Evolutionary conservation across 1,140 invertebrate species (phyloP).

Genomic region (Archegozetes longisetosus): DNA sequence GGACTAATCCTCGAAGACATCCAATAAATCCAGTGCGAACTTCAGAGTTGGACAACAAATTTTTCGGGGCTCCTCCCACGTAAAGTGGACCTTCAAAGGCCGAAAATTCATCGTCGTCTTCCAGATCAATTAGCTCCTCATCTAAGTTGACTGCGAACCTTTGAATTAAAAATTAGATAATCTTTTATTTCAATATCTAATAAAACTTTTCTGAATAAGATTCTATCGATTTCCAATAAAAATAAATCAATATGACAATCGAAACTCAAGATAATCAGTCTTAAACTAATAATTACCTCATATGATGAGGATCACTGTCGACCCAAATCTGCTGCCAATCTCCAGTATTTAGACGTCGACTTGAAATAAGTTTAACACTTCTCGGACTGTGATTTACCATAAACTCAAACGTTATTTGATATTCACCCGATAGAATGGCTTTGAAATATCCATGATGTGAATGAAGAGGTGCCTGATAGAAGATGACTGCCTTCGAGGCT

Average conservation of each 20-base stretch:
- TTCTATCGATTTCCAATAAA: too few relatives aligned
- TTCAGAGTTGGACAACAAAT: constrained; percentile 34
- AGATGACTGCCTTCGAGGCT: constrained; percentile 63
- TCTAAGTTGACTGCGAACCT: constrained; percentile 73
- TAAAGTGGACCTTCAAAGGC: constrained; percentile 83
- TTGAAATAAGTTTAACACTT: constrained; percentile 59
- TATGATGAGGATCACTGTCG: constrained; percentile 62
- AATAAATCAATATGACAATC: too few relatives aligned
- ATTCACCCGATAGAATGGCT: constrained; percentile 66
- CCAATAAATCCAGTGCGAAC: constrained; percentile 75
- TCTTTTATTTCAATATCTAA: background rate
- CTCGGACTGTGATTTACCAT: constrained; percentile 56
- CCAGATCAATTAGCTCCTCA: constrained; percentile 64
- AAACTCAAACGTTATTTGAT: constrained; percentile 74
- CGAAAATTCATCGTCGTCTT: constrained; percentile 68
- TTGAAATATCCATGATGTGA: constrained; percentile 60
- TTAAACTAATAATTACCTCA: constrained; percentile 33
- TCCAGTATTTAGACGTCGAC: constrained; percentile 62
- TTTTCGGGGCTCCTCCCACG: constrained; percentile 74
- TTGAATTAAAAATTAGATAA: background rate
- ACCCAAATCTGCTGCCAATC: constrained; percentile 80
- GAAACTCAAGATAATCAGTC: background rate
- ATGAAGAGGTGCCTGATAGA: constrained; percentile 68
- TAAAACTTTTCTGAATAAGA: too few relatives aligned
- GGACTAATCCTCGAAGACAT: constrained; percentile 75